phyloP scores from a whole-genome alignment of 2,797 vertebrate species.

The Mionectes olivaceus region DNA sequence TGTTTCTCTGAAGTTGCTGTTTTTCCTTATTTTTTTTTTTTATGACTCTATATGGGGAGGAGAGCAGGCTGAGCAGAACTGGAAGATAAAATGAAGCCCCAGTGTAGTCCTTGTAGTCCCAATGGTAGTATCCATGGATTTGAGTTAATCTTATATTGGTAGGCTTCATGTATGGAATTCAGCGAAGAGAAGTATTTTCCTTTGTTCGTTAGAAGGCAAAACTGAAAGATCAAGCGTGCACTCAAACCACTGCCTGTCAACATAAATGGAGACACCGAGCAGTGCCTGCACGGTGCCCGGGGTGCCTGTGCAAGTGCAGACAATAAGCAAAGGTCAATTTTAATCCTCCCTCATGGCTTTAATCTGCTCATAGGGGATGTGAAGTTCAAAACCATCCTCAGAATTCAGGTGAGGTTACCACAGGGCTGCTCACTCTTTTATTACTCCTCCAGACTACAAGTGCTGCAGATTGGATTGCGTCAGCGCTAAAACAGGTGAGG shows the following conservation, averaged over 20 bases:
- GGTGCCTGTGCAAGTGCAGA: background rate
- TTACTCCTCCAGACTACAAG: background rate
- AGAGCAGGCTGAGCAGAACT: slow-evolving; percentile 24
- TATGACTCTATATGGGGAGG: background rate
- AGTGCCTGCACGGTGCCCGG: background rate
- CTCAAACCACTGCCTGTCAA: background rate
- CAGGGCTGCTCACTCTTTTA: background rate
- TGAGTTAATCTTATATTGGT: background rate
- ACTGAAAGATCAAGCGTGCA: background rate
- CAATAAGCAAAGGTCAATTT: background rate
- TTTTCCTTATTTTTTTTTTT: background rate
- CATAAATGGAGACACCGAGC: background rate
- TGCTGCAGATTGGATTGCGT: background rate
- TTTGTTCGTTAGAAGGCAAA: background rate
- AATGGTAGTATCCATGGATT: background rate
- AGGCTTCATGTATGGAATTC: background rate
- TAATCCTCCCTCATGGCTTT: background rate
- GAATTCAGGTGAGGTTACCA: background rate
- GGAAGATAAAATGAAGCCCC: background rate
- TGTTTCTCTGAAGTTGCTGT: background rate
- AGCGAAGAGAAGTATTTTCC: background rate
- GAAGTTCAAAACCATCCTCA: background rate
- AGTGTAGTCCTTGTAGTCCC: background rate
- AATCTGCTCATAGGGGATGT: rapidly evolving
- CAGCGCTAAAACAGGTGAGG: background rate